Evolutionary conservation across 2,113 vertebrate species (phyloP), one percentile per base, ranked within the genome.

Genomic region (Diphyllodes magnificus): DNA sequence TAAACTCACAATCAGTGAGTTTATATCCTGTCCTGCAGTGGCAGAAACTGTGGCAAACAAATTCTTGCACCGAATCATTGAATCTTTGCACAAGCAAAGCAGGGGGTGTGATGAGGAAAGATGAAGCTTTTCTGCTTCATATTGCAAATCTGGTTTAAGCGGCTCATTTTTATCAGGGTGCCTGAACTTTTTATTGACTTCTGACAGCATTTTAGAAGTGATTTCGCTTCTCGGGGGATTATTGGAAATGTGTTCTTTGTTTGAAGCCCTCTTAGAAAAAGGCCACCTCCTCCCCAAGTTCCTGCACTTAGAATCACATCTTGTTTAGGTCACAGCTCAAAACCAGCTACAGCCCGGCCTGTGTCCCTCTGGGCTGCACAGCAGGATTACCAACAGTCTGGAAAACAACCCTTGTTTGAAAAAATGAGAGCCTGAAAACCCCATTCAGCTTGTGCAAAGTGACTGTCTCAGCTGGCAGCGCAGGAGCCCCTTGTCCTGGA

Each of bases 111-210:
- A 30, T 59, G 77, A 39, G 31, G 72, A 70, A 80, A 56, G 51
- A 23, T 24, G 37, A 84, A 49, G 53, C 10, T 65, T 86, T 82
- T 37, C 50, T 76, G 22, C 24, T 72, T 61, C 28, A 2, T 24
- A 53, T 30, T 35, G 45, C 66, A 57, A 57, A 35, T 30, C 66
- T 90, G 71, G 30, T 57, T 82, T 59, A 61, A 85, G 50, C 37
- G 63, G 42, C 17, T 65, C 25, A 1, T 86, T 95, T 91, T 85
- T 94, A 50, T 53, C 92, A 73, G 45, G 2, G 0, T 24, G 50
- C 51, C 54, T 61, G 42, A 92, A 90, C 75, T 70, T 88, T 72
- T 90, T 82, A 85, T 82, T 88, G 61, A 93, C 75, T 94, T 90
- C 59, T 82, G 85, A 93, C 59, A 92, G 42, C 53, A 65, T 86